Evolutionary conservation across 2,797 vertebrate genomes (phyloP), one percentile per base, ranked within the genome.

Genomic region (Poecilia gillii): DNA sequence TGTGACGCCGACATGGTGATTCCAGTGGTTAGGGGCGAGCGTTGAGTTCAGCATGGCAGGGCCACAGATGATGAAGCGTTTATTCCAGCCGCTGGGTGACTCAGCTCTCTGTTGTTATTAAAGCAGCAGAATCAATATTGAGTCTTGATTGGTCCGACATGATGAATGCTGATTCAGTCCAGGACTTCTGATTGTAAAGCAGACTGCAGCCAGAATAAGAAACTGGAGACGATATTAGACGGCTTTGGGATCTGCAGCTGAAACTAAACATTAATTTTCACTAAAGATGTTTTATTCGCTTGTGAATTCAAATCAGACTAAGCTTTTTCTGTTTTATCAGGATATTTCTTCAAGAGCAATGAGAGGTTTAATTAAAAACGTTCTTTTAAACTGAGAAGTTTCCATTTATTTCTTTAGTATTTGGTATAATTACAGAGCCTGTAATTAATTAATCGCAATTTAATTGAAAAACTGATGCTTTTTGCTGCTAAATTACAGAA

Each of bases 41-140:
- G 36, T 11, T 23, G 33, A 39, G 62, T 23, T 39, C 33, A 39
- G 36, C 62, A 36, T 36, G 31, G 36, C 62, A 1, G 14, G 2
- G 13, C 7, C 31, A 20, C 31, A 64, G 31, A 36, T 7, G n/a
- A 64, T 16, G 16, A 36, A 16, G 33, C 14, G 41, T 41, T 41
- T 72, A 3, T 43, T 49, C 43, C 57, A 72, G 43, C 62, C 62
- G 14, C 62, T 64, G 31, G 11, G 62, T 7, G 80, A 74, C 8
- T 78, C 70, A 20, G 51, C 74, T 4, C 72, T 75, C 75, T 3
- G 83, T 49, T 64, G 77, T 82, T 81, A 66, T 81, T 81, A 72
- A 85, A 84, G 74, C 33, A 73, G 78, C 78, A 70, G 77, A 85
- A 84, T 85, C 43, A 81, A 84, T 55, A 28, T 74, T 36, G 78